Evolutionary conservation across 2,888 invertebrate species (phyloP), one percentile per base, ranked within the genome.

Genomic region (Agrotis segetum): DNA sequence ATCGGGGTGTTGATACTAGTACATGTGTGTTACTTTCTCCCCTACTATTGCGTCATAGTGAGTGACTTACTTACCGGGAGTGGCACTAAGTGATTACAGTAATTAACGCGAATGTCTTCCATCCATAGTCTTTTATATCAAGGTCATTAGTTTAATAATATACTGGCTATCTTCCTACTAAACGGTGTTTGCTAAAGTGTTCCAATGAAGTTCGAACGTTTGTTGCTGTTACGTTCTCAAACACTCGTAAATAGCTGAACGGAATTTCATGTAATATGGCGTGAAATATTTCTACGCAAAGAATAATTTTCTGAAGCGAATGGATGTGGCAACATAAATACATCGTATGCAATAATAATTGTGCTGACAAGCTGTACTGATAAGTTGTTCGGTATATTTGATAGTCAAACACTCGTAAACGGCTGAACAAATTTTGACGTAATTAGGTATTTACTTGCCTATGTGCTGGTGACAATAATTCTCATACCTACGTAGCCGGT

Each of bases 61-160:
- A 19, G 44, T 60, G 19, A 78, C 17, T 34, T 71, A 58, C 40
- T 56, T 19, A 13, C 13, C n/a, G 17, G 74, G 56, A 47, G 79
- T 56, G 73, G 34, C 46, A 16, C 16, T 72, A 50, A 61, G 49
- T 79, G 44, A 79, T 78, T 60, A 60, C 49, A 17, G 11, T 55
- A 78, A 78, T 74, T 71, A 49, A 24, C 17, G 46, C 19, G 21
- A 14, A 5, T 5, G 17, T 58, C 16, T 44, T 11, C 40, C 13
- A 9, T 21, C 29, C 16, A 1, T n/a, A 4, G 53, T 55, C 7
- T 47, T 34, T 24, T 47, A 24, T 3, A 13, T 16, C 40, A 21
- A 73, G 59, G 71, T 55, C 44, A 46, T n/a, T 5, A 53, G 13
- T 34, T 17, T 13, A 52, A 58, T 14, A 7, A n/a, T 19, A 16